Conservation (phyloP, 2,888 invertebrate genomes). For the Rotaria socialis region DNA sequence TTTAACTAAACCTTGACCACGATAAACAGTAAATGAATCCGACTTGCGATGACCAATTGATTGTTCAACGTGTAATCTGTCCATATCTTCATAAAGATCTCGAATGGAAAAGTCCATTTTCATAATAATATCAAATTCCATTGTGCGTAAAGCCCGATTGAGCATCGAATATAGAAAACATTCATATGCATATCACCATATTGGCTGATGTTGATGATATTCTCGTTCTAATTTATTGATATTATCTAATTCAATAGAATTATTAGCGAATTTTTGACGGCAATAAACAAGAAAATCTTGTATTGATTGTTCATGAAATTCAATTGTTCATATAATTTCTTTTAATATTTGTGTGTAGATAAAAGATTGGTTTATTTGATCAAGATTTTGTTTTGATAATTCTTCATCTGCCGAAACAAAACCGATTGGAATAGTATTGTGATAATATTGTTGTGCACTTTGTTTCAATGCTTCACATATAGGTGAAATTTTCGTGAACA, state of each 20-base stretch:
- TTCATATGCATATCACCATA: not conserved
- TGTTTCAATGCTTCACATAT: no score
- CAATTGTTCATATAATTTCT: not conserved
- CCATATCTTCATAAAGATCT: not conserved
- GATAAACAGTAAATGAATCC: not conserved
- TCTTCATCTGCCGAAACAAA: no score
- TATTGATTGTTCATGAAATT: not conserved
- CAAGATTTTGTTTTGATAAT: no score
- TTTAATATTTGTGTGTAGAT: no score
- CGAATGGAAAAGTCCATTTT: not conserved
- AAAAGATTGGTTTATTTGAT: no score
- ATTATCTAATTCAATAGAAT: not conserved
- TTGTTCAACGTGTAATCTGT: not conserved
- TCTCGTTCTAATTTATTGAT: not conserved
- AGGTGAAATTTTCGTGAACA: no score
- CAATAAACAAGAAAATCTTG: not conserved
- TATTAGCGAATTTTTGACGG: not conserved
- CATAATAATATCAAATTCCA: not conserved
- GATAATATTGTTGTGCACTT: no score
- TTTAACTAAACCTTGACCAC: not conserved
- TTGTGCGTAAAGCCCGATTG: not conserved
- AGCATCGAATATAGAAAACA: slow-evolving; percentile 12
- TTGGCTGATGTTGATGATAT: not conserved
- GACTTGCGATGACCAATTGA: not conserved
- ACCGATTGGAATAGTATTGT: no score